Evolutionary conservation across 2,888 invertebrate genomes (phyloP).

Genomic region (Dysmachus trigonus): DNA sequence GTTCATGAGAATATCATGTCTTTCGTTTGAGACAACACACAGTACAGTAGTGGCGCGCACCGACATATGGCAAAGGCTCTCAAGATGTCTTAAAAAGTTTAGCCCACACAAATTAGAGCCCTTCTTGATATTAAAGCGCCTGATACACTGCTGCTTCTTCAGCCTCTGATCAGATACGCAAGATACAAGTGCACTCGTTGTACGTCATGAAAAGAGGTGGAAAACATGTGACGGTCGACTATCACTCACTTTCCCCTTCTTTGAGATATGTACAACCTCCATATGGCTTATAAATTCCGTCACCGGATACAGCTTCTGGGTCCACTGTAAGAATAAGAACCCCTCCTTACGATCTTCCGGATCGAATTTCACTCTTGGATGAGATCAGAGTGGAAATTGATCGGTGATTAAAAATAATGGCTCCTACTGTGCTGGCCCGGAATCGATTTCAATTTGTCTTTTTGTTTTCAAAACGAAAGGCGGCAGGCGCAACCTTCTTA

Average conservation of each 20-base stretch:
- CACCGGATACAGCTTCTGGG: not conserved
- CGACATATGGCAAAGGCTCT: not conserved
- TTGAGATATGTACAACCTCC: not conserved
- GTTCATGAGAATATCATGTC: not conserved
- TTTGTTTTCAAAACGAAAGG: not conserved
- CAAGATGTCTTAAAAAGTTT: not conserved
- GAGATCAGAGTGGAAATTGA: not conserved
- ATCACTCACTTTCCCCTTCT: not conserved
- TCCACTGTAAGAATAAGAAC: not conserved
- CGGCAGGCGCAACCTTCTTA: not conserved
- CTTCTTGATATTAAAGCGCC: not conserved
- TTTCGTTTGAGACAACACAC: not conserved
- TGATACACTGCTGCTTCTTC: not conserved
- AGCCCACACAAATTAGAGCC: not conserved
- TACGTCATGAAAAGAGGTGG: not conserved
- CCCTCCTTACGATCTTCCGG: not conserved
- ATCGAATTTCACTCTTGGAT: not conserved
- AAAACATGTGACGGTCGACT: not conserved
- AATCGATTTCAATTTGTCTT: not conserved
- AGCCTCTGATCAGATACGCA: not conserved
- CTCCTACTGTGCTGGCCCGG: not conserved
- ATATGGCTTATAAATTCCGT: not conserved
- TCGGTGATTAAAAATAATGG: not conserved
- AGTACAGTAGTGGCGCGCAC: not conserved
- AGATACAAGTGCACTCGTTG: not conserved